These are phyloP conservation scores for Triplophysa yarkandensis DNA, from an alignment of 2,797 vertebrate species.

Conservation along the genomic window DNA sequence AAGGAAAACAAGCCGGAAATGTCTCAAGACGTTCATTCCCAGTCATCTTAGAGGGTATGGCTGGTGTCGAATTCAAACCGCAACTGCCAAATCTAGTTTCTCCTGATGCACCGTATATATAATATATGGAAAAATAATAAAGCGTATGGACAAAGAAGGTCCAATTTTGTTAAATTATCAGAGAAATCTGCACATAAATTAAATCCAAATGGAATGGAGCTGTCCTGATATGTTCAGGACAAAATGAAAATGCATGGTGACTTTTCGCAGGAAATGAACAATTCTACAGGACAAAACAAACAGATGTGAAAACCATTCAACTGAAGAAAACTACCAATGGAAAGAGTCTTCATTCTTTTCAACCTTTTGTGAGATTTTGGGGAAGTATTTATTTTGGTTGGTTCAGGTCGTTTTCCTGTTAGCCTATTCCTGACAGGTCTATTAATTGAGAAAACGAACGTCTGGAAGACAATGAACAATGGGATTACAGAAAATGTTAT, in stretches of 20 bases:
- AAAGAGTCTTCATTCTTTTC: slow-evolving; percentile 12
- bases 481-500: neutral
- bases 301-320: slow-evolving; percentile 13
- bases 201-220: neutral
- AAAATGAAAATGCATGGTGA: neutral
- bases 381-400: slow-evolving; percentile 22
- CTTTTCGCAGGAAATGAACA: neutral
- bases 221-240: neutral
- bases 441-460: neutral
- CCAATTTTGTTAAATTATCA: neutral
- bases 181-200: neutral
- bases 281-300: slow-evolving; percentile 20
- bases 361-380: neutral
- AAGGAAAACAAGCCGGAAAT: slow-evolving; percentile 28
- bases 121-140: neutral
- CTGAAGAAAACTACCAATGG: slow-evolving; percentile 10
- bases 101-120: no score
- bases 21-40: slow-evolving; percentile 13
- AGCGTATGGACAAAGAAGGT: neutral
- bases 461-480: neutral
- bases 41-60: neutral
- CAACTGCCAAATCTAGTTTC: no score
- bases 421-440: slow-evolving; percentile 22
- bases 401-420: slow-evolving; percentile 28
- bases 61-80: no score